Conservation (phyloP, 2,888 invertebrate genomes). For the Atethmia centrago region DNA sequence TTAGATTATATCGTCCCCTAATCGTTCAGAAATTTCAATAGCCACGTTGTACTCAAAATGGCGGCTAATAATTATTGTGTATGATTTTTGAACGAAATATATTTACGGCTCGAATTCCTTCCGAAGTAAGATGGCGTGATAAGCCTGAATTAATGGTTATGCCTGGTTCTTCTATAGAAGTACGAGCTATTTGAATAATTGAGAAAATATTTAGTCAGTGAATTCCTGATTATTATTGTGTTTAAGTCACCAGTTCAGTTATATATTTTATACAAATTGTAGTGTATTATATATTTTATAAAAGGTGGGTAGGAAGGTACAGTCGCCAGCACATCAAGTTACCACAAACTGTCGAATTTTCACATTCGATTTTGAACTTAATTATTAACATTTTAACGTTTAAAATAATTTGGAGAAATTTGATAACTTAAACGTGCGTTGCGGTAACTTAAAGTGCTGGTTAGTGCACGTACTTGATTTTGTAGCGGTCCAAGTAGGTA, state of each 20-base stretch:
- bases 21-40: constrained; percentile 58
- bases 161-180: constrained; percentile 37
- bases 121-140: constrained; percentile 41
- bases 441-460: too few species aligned
- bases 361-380: too few species aligned
- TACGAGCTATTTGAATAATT: constrained; percentile 48
- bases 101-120: constrained; percentile 41
- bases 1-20: constrained; percentile 39
- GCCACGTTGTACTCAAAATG: constrained; percentile 28
- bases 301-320: too few species aligned
- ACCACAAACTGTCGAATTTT: too few species aligned
- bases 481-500: background rate
- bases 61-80: constrained; percentile 47
- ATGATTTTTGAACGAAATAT: constrained; percentile 36
- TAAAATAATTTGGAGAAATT: too few species aligned
- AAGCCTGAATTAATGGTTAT: constrained; percentile 47
- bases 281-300: background rate
- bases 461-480: background rate
- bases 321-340: too few species aligned
- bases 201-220: constrained; percentile 46
- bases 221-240: constrained; percentile 36
- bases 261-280: background rate
- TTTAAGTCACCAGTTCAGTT: background rate
- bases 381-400: too few species aligned
- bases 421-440: too few species aligned